Percentiles rank a stretch among this genome's conserved stretches.
Evolutionary conservation across 1,140 invertebrate species (phyloP).

Genomic region (Kradibia gibbosae): DNA sequence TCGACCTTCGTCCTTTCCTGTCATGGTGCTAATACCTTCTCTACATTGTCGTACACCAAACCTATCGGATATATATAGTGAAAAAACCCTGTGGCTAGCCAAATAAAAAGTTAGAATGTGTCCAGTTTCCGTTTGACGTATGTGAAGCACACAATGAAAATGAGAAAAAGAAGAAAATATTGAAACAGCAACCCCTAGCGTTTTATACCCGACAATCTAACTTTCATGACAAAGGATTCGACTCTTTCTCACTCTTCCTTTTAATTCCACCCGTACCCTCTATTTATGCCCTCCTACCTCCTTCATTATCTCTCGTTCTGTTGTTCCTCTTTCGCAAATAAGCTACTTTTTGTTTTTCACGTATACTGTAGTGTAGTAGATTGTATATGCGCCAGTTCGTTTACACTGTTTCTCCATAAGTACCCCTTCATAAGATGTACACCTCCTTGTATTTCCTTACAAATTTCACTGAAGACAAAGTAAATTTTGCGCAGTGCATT

Average conservation of each 20-base stretch:
- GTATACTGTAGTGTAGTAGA: not conserved
- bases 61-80: constrained; percentile 2
- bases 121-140: constrained; percentile 57
- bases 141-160: not conserved
- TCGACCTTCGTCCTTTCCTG: not conserved
- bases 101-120: constrained; percentile 62
- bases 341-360: not conserved
- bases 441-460: constrained; percentile 39
- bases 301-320: constrained; percentile 34
- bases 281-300: constrained; percentile 40
- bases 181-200: not conserved
- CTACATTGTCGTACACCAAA: not conserved
- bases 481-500: constrained; percentile 21
- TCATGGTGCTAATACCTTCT: not conserved
- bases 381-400: not conserved
- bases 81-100: constrained; percentile 54
- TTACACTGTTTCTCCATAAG: constrained; percentile 14
- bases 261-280: constrained; percentile 28
- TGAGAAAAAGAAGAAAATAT: constrained; percentile 9
- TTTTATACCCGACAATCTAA: constrained; percentile 11
- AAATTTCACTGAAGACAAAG: not conserved
- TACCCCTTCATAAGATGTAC: no score
- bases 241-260: constrained; percentile 15
- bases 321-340: not conserved
- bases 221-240: constrained; percentile 25